Conservation (phyloP, 2,888 invertebrate species). For the Andrena fulva region DNA sequence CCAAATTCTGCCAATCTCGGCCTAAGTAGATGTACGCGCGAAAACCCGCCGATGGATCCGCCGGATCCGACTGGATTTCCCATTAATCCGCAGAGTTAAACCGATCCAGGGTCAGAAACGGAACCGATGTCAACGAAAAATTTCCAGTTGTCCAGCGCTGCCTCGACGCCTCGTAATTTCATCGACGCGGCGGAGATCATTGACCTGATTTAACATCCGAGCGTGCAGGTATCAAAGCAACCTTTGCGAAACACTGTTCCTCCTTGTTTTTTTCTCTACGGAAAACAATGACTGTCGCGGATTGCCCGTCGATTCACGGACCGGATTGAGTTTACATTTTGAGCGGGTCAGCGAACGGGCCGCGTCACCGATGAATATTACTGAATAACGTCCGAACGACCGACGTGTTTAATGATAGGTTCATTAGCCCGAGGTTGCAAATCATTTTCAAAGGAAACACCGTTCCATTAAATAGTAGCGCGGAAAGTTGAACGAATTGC, state of each 20-base stretch:
- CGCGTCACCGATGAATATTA: conserved; percentile 49
- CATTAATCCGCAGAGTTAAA: conserved; percentile 39
- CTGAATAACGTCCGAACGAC: conserved; percentile 23
- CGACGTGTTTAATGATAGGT: conserved; percentile 35
- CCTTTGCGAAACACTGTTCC: conserved; percentile 34
- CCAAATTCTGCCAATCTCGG: conserved; percentile 65
- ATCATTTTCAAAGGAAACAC: conserved; percentile 11
- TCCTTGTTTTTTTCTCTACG: conserved; percentile 3
- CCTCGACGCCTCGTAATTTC: conserved; percentile 34
- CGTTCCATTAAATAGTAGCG: not conserved
- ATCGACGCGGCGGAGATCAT: conserved; percentile 19
- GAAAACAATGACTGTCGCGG: conserved; percentile 63
- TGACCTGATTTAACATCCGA: conserved; percentile 53
- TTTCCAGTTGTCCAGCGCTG: not conserved
- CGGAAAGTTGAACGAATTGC: not conserved
- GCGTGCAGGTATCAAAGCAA: conserved; percentile 43
- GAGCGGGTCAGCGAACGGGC: conserved; percentile 37
- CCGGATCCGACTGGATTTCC: conserved; percentile 42
- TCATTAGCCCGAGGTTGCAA: conserved; percentile 1
- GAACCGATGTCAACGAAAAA: not conserved
- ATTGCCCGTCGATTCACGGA: conserved; percentile 63
- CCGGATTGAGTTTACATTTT: conserved; percentile 70
- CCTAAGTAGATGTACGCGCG: conserved; percentile 56
- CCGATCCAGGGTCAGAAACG: not conserved
- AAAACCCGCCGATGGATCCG: conserved; percentile 40